Conservation (phyloP, 2,797 vertebrate species). For the Poeciliopsis presidionis region DNA sequence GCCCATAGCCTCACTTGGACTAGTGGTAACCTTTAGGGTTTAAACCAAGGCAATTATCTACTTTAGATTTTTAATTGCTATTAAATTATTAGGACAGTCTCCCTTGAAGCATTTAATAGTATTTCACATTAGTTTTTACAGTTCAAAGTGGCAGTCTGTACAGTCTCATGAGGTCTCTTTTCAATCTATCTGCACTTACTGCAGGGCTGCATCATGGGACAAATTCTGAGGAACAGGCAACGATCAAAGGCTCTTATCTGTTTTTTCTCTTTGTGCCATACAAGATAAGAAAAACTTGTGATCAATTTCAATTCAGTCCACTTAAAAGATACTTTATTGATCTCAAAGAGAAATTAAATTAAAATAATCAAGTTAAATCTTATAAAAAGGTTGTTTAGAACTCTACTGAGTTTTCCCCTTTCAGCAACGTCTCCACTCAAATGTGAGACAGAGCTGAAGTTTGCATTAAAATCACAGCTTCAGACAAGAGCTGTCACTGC, state of each 20-base stretch:
- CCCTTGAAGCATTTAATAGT: neutral
- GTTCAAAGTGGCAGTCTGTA: neutral
- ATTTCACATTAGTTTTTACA: neutral
- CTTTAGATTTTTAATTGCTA: neutral
- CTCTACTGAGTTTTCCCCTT: neutral
- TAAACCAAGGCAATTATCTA: neutral
- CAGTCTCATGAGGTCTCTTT: neutral
- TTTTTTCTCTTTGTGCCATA: neutral
- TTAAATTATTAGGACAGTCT: neutral
- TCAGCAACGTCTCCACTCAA: neutral
- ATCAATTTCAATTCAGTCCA: neutral
- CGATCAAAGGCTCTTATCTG: neutral
- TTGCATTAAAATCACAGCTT: neutral
- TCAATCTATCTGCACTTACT: neutral
- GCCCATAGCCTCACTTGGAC: neutral
- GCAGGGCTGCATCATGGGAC: neutral
- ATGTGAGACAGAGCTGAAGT: neutral
- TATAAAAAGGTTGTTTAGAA: neutral
- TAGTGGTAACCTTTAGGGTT: neutral
- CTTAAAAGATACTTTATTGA: neutral
- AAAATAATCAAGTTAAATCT: neutral
- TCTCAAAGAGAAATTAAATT: neutral
- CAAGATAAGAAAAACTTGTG: neutral
- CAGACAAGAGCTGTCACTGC: neutral
- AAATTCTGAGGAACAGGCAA: neutral